Evolutionary conservation across 2,797 vertebrate species (phyloP).

Genomic region (Neosilurus mollespiculum): DNA sequence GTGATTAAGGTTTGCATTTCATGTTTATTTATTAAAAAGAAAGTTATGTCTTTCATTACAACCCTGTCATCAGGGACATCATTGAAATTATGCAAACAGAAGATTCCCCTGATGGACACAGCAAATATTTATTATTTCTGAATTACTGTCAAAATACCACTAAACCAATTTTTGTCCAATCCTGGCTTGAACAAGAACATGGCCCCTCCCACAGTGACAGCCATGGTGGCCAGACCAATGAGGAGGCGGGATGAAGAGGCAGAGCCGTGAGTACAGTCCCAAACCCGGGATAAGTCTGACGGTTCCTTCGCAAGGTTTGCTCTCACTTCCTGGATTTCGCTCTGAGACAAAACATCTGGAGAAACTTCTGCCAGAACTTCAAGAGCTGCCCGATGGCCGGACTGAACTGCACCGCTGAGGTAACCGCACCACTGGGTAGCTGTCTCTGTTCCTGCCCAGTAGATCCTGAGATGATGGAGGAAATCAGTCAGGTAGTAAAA

Average conservation of each 20-base stretch:
- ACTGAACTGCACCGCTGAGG: slow-evolving; percentile 73
- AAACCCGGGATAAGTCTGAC: not conserved
- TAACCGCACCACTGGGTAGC: slow-evolving; percentile 76
- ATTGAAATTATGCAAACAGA: not conserved
- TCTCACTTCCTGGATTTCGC: slow-evolving; percentile 57
- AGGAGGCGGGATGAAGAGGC: slow-evolving; percentile 5
- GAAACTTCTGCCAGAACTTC: slow-evolving; percentile 69
- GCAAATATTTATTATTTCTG: not conserved
- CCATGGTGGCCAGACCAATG: slow-evolving; percentile 45
- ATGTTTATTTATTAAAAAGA: slow-evolving; percentile 18
- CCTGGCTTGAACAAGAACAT: slow-evolving; percentile 53
- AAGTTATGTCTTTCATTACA: not conserved
- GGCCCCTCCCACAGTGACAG: slow-evolving; percentile 51
- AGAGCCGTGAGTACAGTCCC: not conserved
- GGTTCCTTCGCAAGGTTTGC: slow-evolving; percentile 8
- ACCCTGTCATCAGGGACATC: not conserved
- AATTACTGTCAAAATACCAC: slow-evolving; percentile 38
- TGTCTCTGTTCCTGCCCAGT: slow-evolving; percentile 77
- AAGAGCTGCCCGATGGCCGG: slow-evolving; percentile 71
- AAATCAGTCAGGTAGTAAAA: not conserved
- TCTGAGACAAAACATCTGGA: slow-evolving; percentile 59
- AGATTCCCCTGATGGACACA: not conserved
- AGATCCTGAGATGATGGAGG: slow-evolving; percentile 62
- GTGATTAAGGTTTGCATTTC: not conserved
- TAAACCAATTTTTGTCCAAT: slow-evolving; percentile 35